These are phyloP conservation scores for Gari tellinella DNA, from an alignment of 2,888 invertebrate species.

Conservation along the genomic window DNA sequence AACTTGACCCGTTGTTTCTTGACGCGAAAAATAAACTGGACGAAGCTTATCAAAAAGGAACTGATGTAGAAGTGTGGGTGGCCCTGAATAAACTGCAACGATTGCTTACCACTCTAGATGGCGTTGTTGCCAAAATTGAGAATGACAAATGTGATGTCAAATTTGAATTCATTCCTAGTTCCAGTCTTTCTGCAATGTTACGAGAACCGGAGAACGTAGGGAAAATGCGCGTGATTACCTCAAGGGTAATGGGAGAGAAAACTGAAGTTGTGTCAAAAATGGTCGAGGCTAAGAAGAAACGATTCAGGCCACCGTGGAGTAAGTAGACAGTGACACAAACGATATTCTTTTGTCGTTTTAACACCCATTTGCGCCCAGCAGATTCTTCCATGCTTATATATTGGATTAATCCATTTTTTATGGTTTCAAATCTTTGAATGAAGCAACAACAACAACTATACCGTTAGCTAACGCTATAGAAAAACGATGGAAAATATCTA, in stretches of 20 bases:
- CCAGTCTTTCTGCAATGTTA: slow-evolving; percentile 28
- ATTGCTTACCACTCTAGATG: slow-evolving; percentile 36
- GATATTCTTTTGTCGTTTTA: too few species aligned
- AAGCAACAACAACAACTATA: too few species aligned
- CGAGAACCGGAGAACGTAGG: slow-evolving; percentile 45
- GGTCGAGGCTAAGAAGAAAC: slow-evolving; percentile 3
- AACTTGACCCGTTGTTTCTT: slow-evolving; percentile 23
- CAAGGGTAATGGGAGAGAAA: slow-evolving; percentile 29
- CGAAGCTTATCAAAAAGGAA: slow-evolving; percentile 34
- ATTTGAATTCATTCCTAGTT: slow-evolving; percentile 47
- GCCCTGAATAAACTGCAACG: slow-evolving; percentile 42
- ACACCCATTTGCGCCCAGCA: too few species aligned
- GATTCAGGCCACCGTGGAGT: too few species aligned
- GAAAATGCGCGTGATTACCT: slow-evolving; percentile 30
- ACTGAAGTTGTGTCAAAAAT: slow-evolving; percentile 22
- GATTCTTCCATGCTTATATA: too few species aligned
- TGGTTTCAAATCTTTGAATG: too few species aligned
- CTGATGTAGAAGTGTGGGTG: slow-evolving; percentile 37
- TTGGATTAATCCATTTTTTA: too few species aligned
- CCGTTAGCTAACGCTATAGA: too few species aligned
- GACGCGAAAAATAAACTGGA: slow-evolving; percentile 28
- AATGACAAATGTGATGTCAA: slow-evolving; percentile 31
- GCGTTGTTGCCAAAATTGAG: slow-evolving; percentile 23
- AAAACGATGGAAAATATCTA: too few species aligned
- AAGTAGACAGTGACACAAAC: too few species aligned